A percentile compares a stretch with the other conserved stretches of the same genome.
Conservation (phyloP, 1,140 invertebrate species). For the Oppia nitens region DNA sequence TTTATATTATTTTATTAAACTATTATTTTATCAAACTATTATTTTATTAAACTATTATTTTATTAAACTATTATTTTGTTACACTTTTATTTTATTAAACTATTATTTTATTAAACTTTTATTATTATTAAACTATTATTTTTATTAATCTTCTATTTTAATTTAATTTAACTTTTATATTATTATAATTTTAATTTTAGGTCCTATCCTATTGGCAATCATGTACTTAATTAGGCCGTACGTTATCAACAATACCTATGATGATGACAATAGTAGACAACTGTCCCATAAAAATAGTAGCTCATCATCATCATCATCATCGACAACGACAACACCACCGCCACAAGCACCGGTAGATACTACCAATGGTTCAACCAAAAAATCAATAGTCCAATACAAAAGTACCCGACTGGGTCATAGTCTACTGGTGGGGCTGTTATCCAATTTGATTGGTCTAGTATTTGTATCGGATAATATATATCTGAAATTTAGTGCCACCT, state of each 20-base stretch:
- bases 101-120: neutral
- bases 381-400: neutral
- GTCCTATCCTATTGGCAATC: neutral
- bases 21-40: neutral
- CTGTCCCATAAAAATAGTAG: no score
- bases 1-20: no score
- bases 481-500: neutral
- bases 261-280: no score
- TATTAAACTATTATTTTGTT: neutral
- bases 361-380: neutral
- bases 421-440: neutral
- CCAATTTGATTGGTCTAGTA: neutral
- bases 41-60: neutral
- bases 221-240: neutral
- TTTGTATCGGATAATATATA: neutral
- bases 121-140: neutral
- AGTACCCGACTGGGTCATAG: neutral
- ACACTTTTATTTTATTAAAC: neutral
- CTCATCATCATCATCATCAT: no score
- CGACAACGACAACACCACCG: no score
- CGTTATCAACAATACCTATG: no score
- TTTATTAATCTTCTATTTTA: no score
- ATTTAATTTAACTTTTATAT: no score
- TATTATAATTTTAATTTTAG: no score
- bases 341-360: neutral